Base-by-base conservation (phyloP, 2,113 vertebrate genomes). In the Calidris pugnax region DNA sequence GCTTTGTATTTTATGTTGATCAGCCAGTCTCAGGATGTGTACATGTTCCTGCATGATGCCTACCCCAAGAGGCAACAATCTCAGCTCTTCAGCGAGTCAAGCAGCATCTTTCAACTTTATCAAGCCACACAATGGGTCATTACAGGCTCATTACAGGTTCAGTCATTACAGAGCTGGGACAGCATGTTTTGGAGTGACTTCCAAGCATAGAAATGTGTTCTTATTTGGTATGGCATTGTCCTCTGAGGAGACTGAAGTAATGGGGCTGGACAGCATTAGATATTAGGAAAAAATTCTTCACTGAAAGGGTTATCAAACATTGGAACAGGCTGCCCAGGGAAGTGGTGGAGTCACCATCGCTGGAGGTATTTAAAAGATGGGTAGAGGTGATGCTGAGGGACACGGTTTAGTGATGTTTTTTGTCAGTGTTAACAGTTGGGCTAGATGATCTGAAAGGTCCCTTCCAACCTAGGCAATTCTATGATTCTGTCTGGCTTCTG, bases 1-100 rank as follows among this genome's bases (percentile, higher is more conserved):
- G 5, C 39, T 62, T 56, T 71, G 16, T 39, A 3, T 63, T 89
- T 93, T 53, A 1, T 21, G 32, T 35, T 71, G 56, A 9, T 16
- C 47, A 72, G 7, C 18, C 23, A 26, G 39, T 64, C 59, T 14
- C 51, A 45, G 47, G 7, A 32, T 53, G 9, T 27, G 5, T 32
- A 11, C 0, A 0, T 68, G 33, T 73, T 95, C 45, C 28, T 71
- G 22, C 67, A 10, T 45, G 37, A 27, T 22, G 35, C 9, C 35
- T 62, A 18, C 18, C 13, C n/a, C 53, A 57, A n/a, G 28, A 78
- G 28, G 47, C 57, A 68, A 27, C 68, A 39, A 3, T 22, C 37
- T 78, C 73, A 33, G 69, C 35, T 80, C 43, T 85, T 35, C 28
- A 47, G 35, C 2, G 12, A 73, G 39, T 60, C 71, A 57, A 5